A percentile compares a stretch with the other conserved stretches of the same genome.
phyloP scores from a whole-genome alignment of 2,113 vertebrate species.

The Taurulus bubalis region DNA sequence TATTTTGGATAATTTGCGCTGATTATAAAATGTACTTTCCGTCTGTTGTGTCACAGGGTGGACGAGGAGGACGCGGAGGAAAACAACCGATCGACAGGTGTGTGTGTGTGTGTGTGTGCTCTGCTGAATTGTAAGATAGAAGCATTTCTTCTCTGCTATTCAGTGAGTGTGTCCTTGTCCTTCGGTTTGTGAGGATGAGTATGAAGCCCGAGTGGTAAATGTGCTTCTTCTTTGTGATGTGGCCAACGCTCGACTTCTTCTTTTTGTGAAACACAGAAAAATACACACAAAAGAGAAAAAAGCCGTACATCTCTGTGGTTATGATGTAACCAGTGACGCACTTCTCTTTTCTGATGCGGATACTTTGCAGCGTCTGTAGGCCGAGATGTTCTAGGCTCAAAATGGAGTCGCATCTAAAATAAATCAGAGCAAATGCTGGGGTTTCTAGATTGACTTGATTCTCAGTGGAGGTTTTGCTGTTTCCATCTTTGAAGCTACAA shows the following conservation, averaged over 20 bases:
- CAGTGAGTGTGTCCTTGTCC: neutral
- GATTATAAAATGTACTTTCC: neutral
- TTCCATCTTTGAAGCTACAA: no score
- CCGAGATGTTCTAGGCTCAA: no score
- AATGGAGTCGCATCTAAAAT: no score
- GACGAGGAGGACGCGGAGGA: constrained; percentile 74
- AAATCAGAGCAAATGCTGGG: no score
- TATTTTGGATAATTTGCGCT: no score
- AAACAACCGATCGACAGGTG: constrained; percentile 72
- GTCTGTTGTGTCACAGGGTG: constrained; percentile 61
- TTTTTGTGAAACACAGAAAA: neutral
- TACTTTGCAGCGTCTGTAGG: no score
- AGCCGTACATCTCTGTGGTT: no score
- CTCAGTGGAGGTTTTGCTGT: no score
- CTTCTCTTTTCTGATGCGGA: no score
- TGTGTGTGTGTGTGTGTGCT: constrained; percentile 36
- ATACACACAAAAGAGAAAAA: no score
- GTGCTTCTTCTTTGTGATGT: neutral
- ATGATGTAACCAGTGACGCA: no score
- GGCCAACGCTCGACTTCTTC: neutral
- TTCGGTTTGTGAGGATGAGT: neutral
- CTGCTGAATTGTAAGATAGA: neutral
- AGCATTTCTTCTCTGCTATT: neutral
- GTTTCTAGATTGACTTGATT: no score
- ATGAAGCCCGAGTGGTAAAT: neutral